A percentile compares a stretch with the other conserved stretches of the same genome.
Conservation (phyloP, 2,797 vertebrate species). For the Salmo trutta region DNA sequence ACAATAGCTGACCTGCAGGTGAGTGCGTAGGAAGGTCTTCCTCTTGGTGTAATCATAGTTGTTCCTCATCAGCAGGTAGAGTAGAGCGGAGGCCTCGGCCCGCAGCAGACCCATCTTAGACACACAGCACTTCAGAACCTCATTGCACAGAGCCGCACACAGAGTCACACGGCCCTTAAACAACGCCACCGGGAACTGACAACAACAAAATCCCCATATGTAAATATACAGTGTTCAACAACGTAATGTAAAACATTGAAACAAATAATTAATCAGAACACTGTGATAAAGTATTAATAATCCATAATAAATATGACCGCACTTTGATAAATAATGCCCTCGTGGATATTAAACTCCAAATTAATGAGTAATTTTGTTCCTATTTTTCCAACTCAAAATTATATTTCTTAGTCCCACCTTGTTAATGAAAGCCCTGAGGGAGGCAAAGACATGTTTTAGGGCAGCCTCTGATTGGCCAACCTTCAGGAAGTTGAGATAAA, state of each 20-base stretch:
- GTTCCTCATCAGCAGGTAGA: conserved; percentile 95
- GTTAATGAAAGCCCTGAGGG: conserved; percentile 89
- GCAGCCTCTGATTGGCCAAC: conserved; percentile 90
- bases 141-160: conserved; percentile 92
- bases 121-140: conserved; percentile 94
- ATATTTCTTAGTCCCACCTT: conserved; percentile 76
- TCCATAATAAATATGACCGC: too few relatives aligned
- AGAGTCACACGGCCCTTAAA: conserved; percentile 94
- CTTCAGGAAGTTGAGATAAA: conserved; percentile 91
- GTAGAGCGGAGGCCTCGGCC: conserved; percentile 89
- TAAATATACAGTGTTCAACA: too few relatives aligned
- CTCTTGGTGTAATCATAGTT: conserved; percentile 97
- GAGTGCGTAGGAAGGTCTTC: conserved; percentile 91
- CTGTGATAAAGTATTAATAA: too few relatives aligned
- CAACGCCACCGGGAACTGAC: conserved; percentile 89
- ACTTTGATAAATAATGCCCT: too few relatives aligned
- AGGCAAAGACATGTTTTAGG: conserved; percentile 89
- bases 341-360: too few relatives aligned
- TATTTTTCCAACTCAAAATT: too few relatives aligned
- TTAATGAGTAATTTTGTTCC: too few relatives aligned
- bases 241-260: too few relatives aligned
- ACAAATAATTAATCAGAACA: too few relatives aligned
- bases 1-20: conserved; percentile 51
- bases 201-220: too few relatives aligned
- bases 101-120: conserved; percentile 88